Percentiles rank a stretch among this genome's conserved stretches.
Evolutionary conservation across 2,888 invertebrate species (phyloP).

Genomic region (Hedychridium roseum): DNA sequence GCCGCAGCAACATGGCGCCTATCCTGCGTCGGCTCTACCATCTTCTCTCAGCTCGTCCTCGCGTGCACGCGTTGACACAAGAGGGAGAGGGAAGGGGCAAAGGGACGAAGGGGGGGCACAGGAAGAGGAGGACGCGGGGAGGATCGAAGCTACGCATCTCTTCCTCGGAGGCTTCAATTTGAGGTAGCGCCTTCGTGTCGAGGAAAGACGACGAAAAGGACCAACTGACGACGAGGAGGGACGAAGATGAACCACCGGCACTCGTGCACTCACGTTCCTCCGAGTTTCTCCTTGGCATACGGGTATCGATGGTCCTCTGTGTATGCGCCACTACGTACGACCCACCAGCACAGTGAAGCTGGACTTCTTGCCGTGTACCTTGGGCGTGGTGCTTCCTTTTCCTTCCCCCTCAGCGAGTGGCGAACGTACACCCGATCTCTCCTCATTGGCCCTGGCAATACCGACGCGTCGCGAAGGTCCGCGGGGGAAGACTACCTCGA

Average conservation of each 20-base stretch:
- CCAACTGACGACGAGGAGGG: slow-evolving; percentile 35
- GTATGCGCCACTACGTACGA: slow-evolving; percentile 18
- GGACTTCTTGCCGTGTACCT: slow-evolving; percentile 51
- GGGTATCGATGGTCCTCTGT: slow-evolving; percentile 2
- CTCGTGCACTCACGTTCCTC: background rate
- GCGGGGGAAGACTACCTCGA: slow-evolving; percentile 33
- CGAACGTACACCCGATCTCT: slow-evolving; percentile 43
- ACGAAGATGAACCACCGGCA: slow-evolving; percentile 16
- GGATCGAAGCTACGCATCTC: slow-evolving; percentile 43
- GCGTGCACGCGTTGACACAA: slow-evolving; percentile 3
- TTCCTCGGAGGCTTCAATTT: slow-evolving; percentile 47
- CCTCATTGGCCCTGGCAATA: slow-evolving; percentile 45
- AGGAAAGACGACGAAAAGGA: slow-evolving; percentile 14
- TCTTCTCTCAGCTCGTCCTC: slow-evolving; percentile 29
- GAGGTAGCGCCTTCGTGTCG: slow-evolving; percentile 44
- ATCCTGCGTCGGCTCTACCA: slow-evolving; percentile 35
- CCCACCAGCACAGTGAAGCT: slow-evolving; percentile 30
- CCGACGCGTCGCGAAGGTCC: slow-evolving; percentile 47
- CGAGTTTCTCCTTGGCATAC: slow-evolving; percentile 1
- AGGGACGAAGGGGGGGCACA: background rate
- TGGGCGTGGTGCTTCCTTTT: slow-evolving; percentile 55
- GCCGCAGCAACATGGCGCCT: slow-evolving; percentile 51
- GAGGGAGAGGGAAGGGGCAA: background rate
- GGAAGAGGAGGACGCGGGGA: slow-evolving; percentile 8
- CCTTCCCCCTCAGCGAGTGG: slow-evolving; percentile 41